Evolutionary conservation across 1,140 invertebrate genomes (phyloP), one percentile per base, ranked within the genome.

Genomic region (Eulimnadia texana): DNA sequence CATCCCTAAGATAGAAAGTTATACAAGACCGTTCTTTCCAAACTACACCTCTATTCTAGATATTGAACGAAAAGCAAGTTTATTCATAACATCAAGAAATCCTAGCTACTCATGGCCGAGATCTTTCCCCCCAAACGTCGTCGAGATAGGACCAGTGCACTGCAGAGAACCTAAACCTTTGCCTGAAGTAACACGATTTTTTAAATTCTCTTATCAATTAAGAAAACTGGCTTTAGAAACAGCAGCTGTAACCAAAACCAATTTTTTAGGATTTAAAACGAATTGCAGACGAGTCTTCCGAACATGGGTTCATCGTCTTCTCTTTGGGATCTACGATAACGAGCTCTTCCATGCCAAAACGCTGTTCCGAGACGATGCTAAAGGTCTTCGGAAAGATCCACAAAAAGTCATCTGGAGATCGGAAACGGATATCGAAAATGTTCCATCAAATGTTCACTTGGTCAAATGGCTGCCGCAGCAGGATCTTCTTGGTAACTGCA

Each of bases 351-450:
- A 70, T 81, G 69, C 74, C 78, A 69, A 59, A 70, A 9, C 68
- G 70, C 2, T 64, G 55, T 6, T 61, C 64, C 3, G 52, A 72
- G 50, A 62, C 71, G 0, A 73, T 84, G 54, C 20, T 80, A 1
- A 70, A 72, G 2, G 75, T 72, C 2, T 75, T 83, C 20, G 70
- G 0, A 74, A 76, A 66, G 63, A 80, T 60, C 76, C 76, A 10
- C 78, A 82, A 64, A 75, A 76, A 57, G 74, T 83, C 1, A 57
- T 84, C 6, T 82, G 72, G 79, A 82, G 77, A 75, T 83, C 72
- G 78, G 83, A 85, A 69, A 67, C 62, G 1, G 52, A 62, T 55
- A 58, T 62, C 11, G 58, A 58, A 23, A 53, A 64, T 11, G 60
- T 61, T n/a, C 50, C 66, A 16, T 58, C 65, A 9, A 71, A 71